Conservation (phyloP, 2,888 invertebrate genomes). For the Drosophila sordidula region DNA sequence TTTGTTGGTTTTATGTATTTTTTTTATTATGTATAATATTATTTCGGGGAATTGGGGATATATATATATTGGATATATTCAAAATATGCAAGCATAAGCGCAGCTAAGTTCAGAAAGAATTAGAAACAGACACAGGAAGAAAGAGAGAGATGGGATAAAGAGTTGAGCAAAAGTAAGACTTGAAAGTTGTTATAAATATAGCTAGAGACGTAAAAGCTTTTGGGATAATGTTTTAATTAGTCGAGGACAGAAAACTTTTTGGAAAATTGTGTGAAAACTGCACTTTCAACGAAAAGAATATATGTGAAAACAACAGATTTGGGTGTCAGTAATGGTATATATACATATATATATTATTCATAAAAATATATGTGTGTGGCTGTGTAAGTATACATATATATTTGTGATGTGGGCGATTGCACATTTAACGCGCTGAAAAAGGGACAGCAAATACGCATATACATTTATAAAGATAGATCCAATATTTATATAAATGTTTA, state of each 20-base stretch:
- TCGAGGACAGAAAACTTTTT: conserved; percentile 3
- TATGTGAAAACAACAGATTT: conserved; percentile 30
- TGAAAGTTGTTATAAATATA: conserved; percentile 6
- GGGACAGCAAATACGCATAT: conserved; percentile 32
- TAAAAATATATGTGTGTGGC: conserved; percentile 8
- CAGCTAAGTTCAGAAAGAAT: conserved; percentile 35
- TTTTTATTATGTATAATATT: conserved; percentile 37
- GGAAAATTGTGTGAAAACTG: conserved; percentile 43
- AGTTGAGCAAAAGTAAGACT: conserved; percentile 14
- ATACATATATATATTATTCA: conserved; percentile 4
- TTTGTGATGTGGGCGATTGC: conserved; percentile 45
- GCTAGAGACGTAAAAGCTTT: background rate
- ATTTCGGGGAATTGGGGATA: conserved; percentile 23
- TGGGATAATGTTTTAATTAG: conserved; percentile 3
- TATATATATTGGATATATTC: conserved; percentile 37
- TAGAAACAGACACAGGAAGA: conserved; percentile 17
- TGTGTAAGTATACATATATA: conserved; percentile 9
- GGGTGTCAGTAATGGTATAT: conserved; percentile 3
- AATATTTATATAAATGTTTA: conserved; percentile 63
- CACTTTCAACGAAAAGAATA: conserved; percentile 33
- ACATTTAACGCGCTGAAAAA: conserved; percentile 36
- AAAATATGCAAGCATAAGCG: conserved; percentile 49
- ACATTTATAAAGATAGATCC: conserved; percentile 38
- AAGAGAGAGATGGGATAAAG: conserved; percentile 4
- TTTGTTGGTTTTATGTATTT: conserved; percentile 11